Percentiles rank a stretch among this genome's conserved stretches.
Evolutionary conservation across 1,140 invertebrate genomes (phyloP).

Genomic region (Tetranychus cinnabarinus): DNA sequence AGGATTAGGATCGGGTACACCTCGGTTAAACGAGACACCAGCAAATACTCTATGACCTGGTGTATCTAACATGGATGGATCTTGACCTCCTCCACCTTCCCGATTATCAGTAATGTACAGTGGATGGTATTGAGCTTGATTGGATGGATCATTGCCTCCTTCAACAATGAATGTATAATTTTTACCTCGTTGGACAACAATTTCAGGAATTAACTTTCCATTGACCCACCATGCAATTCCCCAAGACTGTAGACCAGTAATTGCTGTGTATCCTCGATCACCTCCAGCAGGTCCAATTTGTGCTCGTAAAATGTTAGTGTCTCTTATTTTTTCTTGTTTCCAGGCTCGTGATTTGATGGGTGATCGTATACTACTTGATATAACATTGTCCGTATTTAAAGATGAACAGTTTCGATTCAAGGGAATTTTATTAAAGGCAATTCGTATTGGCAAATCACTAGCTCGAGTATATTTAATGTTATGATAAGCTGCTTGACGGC

Average conservation of each 20-base stretch:
- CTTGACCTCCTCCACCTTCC: constrained; percentile 65
- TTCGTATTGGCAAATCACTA: neutral
- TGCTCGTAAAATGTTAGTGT: constrained; percentile 12
- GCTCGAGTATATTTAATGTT: constrained; percentile 1
- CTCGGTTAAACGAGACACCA: constrained; percentile 1
- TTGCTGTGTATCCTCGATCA: constrained; percentile 14
- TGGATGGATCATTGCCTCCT: constrained; percentile 49
- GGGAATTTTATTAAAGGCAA: neutral
- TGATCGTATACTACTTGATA: neutral
- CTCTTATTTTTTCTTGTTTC: constrained; percentile 6
- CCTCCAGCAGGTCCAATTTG: constrained; percentile 16
- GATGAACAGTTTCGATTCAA: constrained; percentile 4
- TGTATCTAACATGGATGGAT: constrained; percentile 45
- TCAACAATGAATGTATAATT: constrained; percentile 77
- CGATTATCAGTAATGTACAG: constrained; percentile 87
- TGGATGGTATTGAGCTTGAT: constrained; percentile 66
- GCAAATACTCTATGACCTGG: constrained; percentile 4
- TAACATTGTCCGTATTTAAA: neutral
- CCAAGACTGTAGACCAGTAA: constrained; percentile 53
- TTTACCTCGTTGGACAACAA: constrained; percentile 64
- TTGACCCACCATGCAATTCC: constrained; percentile 89
- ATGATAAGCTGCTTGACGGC: constrained; percentile 58
- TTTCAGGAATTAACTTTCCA: constrained; percentile 70
- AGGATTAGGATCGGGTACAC: constrained; percentile 1
- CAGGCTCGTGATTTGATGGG: neutral